A percentile compares a stretch with the other conserved stretches of the same genome.
Evolutionary conservation across 2,797 vertebrate genomes (phyloP).

Genomic region (Gephyroberyx darwinii): DNA sequence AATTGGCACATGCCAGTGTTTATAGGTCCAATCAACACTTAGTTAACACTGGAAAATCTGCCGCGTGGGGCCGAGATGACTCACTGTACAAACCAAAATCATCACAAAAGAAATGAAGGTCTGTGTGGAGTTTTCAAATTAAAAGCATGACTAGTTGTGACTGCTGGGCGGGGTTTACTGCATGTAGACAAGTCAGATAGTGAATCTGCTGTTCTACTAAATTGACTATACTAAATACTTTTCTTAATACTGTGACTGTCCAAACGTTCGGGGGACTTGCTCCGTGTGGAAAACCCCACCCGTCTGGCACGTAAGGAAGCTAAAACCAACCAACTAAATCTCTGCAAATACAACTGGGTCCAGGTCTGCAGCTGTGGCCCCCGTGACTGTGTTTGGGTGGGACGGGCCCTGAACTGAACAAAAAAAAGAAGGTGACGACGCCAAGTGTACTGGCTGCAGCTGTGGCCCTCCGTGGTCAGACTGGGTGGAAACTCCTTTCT

Average conservation of each 20-base stretch:
- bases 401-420: background rate
- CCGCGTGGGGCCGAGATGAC: too few species aligned
- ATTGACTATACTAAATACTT: background rate
- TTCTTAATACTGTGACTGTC: constrained; percentile 1
- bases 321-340: background rate
- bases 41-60: too few species aligned
- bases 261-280: background rate
- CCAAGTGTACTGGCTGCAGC: constrained; percentile 14
- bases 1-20: too few species aligned
- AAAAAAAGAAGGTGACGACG: background rate
- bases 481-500: constrained; percentile 22
- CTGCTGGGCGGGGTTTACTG: background rate
- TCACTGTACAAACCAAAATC: too few species aligned
- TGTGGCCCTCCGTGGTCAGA: background rate
- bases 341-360: constrained; percentile 24
- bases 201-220: background rate
- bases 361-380: constrained; percentile 55
- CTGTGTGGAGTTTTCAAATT: too few species aligned
- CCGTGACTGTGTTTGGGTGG: constrained; percentile 23
- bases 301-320: background rate
- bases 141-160: background rate
- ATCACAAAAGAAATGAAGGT: background rate
- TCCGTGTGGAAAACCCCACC: constrained; percentile 11
- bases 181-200: background rate
- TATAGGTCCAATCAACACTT: too few species aligned